Percentiles rank a stretch among this genome's conserved stretches.
These are phyloP conservation scores for Ammodytes dubius DNA, from an alignment of 2,113 vertebrate genomes.

Conservation along the genomic window DNA sequence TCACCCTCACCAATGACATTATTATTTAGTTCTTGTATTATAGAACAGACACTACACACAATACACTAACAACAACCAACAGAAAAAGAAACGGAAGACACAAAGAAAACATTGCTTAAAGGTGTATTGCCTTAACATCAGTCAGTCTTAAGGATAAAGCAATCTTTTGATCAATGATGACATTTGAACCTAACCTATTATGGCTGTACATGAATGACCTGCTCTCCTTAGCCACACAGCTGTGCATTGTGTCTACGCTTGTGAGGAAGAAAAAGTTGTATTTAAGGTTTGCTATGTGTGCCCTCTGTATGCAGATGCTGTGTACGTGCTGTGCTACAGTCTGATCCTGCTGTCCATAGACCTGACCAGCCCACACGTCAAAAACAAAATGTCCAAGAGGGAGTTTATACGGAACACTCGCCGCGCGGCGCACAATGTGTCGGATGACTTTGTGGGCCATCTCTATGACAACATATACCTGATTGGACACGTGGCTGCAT, in stretches of 20 bases:
- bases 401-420: constrained; percentile 99
- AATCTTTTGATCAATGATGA: too few relatives aligned
- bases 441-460: constrained; percentile 98
- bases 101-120: too few relatives aligned
- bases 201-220: too few relatives aligned
- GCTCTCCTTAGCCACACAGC: background rate
- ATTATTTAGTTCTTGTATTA: too few relatives aligned
- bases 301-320: constrained; percentile 88
- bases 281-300: background rate
- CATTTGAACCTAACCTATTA: too few relatives aligned
- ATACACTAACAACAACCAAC: too few relatives aligned
- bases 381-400: constrained; percentile 99
- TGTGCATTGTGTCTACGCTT: background rate
- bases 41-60: too few relatives aligned
- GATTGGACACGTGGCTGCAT: constrained; percentile 97
- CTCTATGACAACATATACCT: constrained; percentile 99
- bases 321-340: constrained; percentile 98
- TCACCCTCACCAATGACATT: too few relatives aligned
- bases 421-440: constrained; percentile 96
- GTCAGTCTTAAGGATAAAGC: too few relatives aligned
- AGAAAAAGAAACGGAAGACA: too few relatives aligned
- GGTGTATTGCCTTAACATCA: too few relatives aligned
- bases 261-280: background rate
- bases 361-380: constrained; percentile 97
- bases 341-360: constrained; percentile 99